A percentile compares a stretch with the other conserved stretches of the same genome.
Evolutionary conservation across 2,113 vertebrate species (phyloP).

Genomic region (Oenanthe melanoleuca): DNA sequence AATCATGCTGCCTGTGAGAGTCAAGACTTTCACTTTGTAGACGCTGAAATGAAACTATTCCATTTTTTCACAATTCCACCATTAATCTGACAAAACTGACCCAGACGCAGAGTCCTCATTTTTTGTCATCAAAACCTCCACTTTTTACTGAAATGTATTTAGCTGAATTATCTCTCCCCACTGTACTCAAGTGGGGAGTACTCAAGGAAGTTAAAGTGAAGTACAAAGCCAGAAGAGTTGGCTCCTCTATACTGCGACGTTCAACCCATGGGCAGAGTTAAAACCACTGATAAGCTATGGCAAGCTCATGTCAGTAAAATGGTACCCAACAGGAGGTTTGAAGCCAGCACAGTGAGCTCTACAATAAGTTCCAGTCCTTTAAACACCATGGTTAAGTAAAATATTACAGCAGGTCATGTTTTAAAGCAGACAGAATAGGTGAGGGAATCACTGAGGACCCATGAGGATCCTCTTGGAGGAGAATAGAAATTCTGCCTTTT

Average conservation of each 20-base stretch:
- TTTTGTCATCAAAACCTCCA: background rate
- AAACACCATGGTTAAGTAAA: conserved; percentile 37
- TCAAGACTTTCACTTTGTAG: background rate
- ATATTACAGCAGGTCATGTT: conserved; percentile 15
- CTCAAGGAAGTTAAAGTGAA: background rate
- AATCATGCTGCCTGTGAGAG: background rate
- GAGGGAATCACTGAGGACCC: background rate
- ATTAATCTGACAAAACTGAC: background rate
- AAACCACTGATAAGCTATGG: conserved; percentile 15
- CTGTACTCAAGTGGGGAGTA: background rate
- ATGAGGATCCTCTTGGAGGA: background rate
- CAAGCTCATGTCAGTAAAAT: conserved; percentile 44
- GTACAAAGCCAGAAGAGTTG: background rate
- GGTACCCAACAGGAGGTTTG: conserved; percentile 49
- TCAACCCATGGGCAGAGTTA: conserved; percentile 1
- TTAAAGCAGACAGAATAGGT: background rate
- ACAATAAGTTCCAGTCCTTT: conserved; percentile 46
- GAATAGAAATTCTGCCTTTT: background rate
- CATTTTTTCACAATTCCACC: background rate
- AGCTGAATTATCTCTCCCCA: background rate
- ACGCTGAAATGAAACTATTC: background rate
- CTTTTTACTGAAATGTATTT: background rate
- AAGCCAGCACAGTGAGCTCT: conserved; percentile 17
- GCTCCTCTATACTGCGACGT: background rate
- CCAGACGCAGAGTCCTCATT: background rate